Evolutionary conservation across 2,113 vertebrate species (phyloP).

Genomic region (Condylura cristata): DNA sequence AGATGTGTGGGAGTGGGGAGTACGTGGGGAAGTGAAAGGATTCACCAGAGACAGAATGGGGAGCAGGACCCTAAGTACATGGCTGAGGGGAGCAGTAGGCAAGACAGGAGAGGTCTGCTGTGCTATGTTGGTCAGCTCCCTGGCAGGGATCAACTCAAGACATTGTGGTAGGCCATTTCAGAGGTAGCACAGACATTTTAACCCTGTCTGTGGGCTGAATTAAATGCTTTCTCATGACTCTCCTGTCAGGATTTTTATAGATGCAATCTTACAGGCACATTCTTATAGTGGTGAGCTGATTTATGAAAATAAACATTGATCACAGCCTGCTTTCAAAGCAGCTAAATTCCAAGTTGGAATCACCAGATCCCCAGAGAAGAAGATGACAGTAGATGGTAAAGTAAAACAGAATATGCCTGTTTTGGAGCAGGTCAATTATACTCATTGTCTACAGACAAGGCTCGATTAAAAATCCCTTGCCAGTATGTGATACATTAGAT

Average conservation of each 20-base stretch:
- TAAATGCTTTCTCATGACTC: background rate
- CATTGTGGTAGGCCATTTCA: too few species aligned
- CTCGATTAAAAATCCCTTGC: background rate
- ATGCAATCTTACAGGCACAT: background rate
- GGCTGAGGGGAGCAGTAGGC: too few species aligned
- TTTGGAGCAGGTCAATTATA: background rate
- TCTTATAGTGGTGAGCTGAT: background rate
- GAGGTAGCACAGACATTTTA: too few species aligned
- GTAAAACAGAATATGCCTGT: background rate
- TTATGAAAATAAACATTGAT: background rate
- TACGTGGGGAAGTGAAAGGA: too few species aligned
- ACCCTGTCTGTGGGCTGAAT: background rate
- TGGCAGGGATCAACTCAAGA: too few species aligned
- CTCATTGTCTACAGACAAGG: background rate
- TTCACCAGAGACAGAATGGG: too few species aligned
- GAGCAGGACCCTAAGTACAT: too few species aligned
- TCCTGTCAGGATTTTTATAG: background rate
- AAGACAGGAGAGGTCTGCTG: too few species aligned
- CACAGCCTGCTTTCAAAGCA: background rate
- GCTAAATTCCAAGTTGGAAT: background rate
- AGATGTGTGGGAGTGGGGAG: too few species aligned
- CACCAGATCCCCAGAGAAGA: background rate
- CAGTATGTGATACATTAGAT: background rate
- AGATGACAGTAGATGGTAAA: background rate
- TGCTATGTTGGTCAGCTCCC: too few species aligned